Evolutionary conservation across 1,140 invertebrate species (phyloP).

Genomic region (Metaphire vulgaris): DNA sequence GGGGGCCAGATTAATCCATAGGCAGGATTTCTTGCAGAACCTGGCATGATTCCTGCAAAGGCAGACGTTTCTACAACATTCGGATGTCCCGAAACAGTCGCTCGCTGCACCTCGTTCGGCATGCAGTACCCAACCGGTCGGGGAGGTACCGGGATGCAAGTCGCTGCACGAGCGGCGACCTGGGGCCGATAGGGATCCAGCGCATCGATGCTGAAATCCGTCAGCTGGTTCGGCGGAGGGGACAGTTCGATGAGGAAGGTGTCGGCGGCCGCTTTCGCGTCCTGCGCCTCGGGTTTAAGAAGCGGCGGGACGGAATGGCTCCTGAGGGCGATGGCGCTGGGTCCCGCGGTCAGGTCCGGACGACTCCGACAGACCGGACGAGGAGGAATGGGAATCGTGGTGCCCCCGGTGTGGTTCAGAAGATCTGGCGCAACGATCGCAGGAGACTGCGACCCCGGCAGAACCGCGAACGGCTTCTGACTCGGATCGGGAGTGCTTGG

Average conservation of each 20-base stretch:
- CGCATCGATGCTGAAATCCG: neutral
- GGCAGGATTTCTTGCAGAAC: neutral
- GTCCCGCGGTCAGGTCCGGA: neutral
- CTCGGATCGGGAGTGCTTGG: neutral
- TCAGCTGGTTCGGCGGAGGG: neutral
- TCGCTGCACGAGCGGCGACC: neutral
- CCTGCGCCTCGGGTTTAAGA: neutral
- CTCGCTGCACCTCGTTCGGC: too few species aligned
- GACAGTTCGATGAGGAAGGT: neutral
- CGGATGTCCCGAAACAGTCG: too few species aligned
- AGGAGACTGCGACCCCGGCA: neutral
- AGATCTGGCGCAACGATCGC: too few species aligned
- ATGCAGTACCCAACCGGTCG: neutral
- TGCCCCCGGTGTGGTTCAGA: neutral
- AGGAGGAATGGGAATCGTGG: neutral
- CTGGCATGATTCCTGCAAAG: neutral
- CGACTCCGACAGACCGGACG: neutral
- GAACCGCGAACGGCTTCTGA: neutral
- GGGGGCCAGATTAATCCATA: neutral
- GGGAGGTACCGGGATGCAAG: neutral
- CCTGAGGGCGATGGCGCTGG: neutral
- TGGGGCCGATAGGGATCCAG: neutral
- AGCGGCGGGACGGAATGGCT: neutral
- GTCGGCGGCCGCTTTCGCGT: neutral
- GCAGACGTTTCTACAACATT: neutral